Base-by-base conservation (phyloP, 2,113 vertebrate genomes). In the Apodemus sylvaticus region DNA sequence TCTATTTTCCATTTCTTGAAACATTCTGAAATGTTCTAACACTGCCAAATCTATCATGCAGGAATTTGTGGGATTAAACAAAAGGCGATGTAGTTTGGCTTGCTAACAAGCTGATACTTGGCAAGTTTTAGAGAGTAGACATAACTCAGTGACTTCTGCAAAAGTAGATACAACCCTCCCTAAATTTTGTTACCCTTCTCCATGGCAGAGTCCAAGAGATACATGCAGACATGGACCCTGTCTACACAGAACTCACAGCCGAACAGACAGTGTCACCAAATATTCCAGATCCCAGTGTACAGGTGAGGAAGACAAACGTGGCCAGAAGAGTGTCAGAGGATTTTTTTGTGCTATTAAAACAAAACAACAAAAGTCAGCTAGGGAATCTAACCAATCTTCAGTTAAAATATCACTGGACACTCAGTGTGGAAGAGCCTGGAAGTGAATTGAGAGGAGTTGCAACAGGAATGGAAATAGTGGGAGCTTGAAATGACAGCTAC, bases 11-110 rank as follows among this genome's bases (percentile, higher is more conserved):
- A 89, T 91, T 82, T 96, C 85, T 88, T 71, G 90, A 83, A 94
- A 42, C 86, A 64, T 85, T 95, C 87, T 86, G 66, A 94, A 83
- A 96, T n/a, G n/a, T n/a, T n/a, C n/a, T n/a, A 96, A 96, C 74
- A 96, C 93, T 82, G 60, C 39, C 89, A 94, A 96, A 90, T 97
- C 92, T 93, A 97, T 94, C 93, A 95, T 96, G 90, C 94, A 97
- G 95, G 91, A 93, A 97, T 88, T 93, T 97, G 93, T 96, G 91
- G 96, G 96, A 93, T 79, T 85, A 94, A 66, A 94, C 31, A 89
- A 86, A 96, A 96, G 88, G 48, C 13, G 29, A 60, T 64, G 24
- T 51, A 77, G 78, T 88, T 79, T 78, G 53, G 6, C 81, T 94
- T 51, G 5, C 39, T 97, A 91, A 96, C 73, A 70, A 95, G 68